Evolutionary conservation across 2,113 vertebrate genomes (phyloP).

Genomic region (Silurus meridionalis): DNA sequence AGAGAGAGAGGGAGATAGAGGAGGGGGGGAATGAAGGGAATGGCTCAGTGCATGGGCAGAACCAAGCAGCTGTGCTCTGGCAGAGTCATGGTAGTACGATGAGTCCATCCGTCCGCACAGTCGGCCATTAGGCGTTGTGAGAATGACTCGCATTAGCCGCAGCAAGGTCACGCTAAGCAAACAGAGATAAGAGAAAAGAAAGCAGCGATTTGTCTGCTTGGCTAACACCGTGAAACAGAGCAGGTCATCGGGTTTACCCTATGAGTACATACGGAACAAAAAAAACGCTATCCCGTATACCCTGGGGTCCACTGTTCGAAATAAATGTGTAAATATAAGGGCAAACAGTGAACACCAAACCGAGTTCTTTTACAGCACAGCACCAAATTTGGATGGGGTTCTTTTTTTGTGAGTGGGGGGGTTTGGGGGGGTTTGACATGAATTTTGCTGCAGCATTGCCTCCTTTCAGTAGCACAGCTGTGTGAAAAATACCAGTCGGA

Average conservation of each 20-base stretch:
- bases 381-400: slow-evolving; percentile 59
- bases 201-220: slow-evolving; percentile 72
- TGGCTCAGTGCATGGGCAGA: slow-evolving; percentile 57
- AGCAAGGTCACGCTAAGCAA: slow-evolving; percentile 90
- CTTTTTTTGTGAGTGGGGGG: slow-evolving; percentile 59
- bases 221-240: slow-evolving; percentile 66
- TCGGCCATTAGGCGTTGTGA: slow-evolving; percentile 64
- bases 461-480: slow-evolving; percentile 95
- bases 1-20: not conserved
- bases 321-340: slow-evolving; percentile 39
- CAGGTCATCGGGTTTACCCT: slow-evolving; percentile 69
- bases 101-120: slow-evolving; percentile 50
- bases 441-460: slow-evolving; percentile 85
- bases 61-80: slow-evolving; percentile 47
- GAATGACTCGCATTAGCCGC: slow-evolving; percentile 61
- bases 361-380: slow-evolving; percentile 49
- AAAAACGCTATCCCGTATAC: slow-evolving; percentile 22
- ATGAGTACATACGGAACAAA: slow-evolving; percentile 15
- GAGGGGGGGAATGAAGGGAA: slow-evolving; percentile 6
- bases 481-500: slow-evolving; percentile 97
- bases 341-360: slow-evolving; percentile 41
- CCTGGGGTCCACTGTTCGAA: slow-evolving; percentile 25
- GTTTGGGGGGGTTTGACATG: slow-evolving; percentile 78
- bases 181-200: slow-evolving; percentile 79
- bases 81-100: slow-evolving; percentile 36